These are phyloP conservation scores for Petrocephalus zakoni DNA, from an alignment of 2,113 vertebrate genomes.

Conservation along the genomic window DNA sequence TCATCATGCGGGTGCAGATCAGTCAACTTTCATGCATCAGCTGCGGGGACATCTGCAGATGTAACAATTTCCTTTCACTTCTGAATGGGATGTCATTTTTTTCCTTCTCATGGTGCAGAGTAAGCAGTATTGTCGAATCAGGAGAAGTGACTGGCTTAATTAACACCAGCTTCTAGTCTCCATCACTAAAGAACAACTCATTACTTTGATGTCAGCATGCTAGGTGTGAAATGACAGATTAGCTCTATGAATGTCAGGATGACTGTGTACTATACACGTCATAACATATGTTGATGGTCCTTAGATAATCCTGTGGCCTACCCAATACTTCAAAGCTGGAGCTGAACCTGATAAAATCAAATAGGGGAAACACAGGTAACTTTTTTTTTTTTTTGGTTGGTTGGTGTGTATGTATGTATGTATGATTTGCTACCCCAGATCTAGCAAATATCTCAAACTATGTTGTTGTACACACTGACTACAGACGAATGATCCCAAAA, in stretches of 20 bases:
- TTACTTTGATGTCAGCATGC: background rate
- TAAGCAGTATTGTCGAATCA: conserved; percentile 6
- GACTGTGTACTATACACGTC: background rate
- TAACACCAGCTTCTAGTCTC: background rate
- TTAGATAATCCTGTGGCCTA: background rate
- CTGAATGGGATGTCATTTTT: background rate
- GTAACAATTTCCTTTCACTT: background rate
- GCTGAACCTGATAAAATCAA: background rate
- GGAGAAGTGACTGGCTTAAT: background rate
- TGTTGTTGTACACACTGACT: background rate
- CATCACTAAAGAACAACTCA: background rate
- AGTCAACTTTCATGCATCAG: background rate
- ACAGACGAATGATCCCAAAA: background rate
- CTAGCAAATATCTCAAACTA: background rate
- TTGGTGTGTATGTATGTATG: background rate
- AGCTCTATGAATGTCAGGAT: background rate
- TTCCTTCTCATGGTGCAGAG: background rate
- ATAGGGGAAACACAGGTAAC: background rate
- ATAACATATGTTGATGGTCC: background rate
- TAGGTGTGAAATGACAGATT: background rate
- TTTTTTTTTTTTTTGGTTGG: background rate
- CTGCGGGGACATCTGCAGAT: background rate
- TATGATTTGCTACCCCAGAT: background rate
- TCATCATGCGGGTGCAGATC: background rate
- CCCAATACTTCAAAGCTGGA: background rate